Evolutionary conservation across 53 echinoderm and acorn worm genomes (phyloP), one percentile per base, ranked within the genome.

Genomic region (Arbacia lixula): DNA sequence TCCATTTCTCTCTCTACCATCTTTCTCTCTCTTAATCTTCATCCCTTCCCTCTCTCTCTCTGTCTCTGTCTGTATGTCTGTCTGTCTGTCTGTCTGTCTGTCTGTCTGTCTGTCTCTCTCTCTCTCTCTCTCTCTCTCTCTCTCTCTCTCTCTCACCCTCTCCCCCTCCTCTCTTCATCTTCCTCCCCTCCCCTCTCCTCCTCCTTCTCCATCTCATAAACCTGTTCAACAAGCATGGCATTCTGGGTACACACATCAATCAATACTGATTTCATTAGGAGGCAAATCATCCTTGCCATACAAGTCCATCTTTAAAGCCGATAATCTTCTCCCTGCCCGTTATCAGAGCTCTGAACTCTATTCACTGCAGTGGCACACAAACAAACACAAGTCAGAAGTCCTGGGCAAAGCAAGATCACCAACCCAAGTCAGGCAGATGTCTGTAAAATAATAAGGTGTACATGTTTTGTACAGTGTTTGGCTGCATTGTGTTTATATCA

Each of bases 241-340:
- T 71, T 43, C 14, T 6, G 49, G 22, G 71, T 46, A 71, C 71
- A 46, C 17, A 22, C 46, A 71, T 71, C 71, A 71, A 71, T 71
- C 71, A 71, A 71, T 71, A 71, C 71, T 71, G 50, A 71, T 46
- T 49, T 71, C 39, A 71, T 71, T 71, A 71, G 21, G 3, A 3
- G 27, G 29, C 71, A 71, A 71, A 71, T 71, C 71, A 29, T 4
- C 71, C 46, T 14, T 46, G n/a, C n/a, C n/a, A n/a, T n/a, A n/a
- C n/a, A n/a, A n/a, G n/a, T n/a, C n/a, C n/a, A n/a, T n/a, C n/a
- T n/a, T n/a, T n/a, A n/a, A n/a, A n/a, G n/a, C n/a, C n/a, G n/a
- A n/a, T n/a, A n/a, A n/a, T n/a, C n/a, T n/a, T n/a, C n/a, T n/a
- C n/a, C n/a, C n/a, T n/a, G n/a, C n/a, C n/a, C n/a, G n/a, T n/a